Evolutionary conservation across 1,140 invertebrate genomes (phyloP), one percentile per base, ranked within the genome.

Genomic region (Rhopalosiphum padi): DNA sequence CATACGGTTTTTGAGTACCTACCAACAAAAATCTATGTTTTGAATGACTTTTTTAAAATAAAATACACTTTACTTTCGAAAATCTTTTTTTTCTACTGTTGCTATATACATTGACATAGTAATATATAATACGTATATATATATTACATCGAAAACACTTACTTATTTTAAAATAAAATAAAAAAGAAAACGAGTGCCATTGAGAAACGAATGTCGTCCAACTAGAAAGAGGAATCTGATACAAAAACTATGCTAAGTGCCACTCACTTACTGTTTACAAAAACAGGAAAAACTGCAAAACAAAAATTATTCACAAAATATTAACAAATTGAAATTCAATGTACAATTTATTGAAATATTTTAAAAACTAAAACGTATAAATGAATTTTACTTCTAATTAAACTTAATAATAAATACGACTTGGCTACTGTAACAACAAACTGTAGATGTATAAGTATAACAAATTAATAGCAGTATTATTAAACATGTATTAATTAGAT

Each of bases 231-330:
- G 15, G 30, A 77, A 77, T 77, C 30, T 6, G 15, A 77, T 77
- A 77, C 60, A 68, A 68, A 60, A 68, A 68, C 60, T 30, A 68
- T n/a, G 30, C n/a, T 77, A 77, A 77, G 60, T 77, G 5, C 30
- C 60, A 77, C 60, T n/a, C n/a, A 77, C 60, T n/a, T 68, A 68
- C 15, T 77, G 60, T n/a, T n/a, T 1, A 18, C 3, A 77, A 68
- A 35, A 77, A 15, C 60, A 77, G n/a, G 30, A 77, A n/a, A 77
- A n/a, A 18, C 15, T 77, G n/a, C 48, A 51, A 46, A 77, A 35
- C 60, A 77, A 77, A 77, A 77, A 77, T 77, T n/a, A 18, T 77
- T 77, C 60, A 77, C 60, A 77, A 77, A 77, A 77, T 77, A 77
- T 77, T 77, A 77, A 77, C 9, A 77, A 77, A n/a, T 18, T 15